Conservation (phyloP, 2,797 vertebrate genomes). For the Galaxias olidus region DNA sequence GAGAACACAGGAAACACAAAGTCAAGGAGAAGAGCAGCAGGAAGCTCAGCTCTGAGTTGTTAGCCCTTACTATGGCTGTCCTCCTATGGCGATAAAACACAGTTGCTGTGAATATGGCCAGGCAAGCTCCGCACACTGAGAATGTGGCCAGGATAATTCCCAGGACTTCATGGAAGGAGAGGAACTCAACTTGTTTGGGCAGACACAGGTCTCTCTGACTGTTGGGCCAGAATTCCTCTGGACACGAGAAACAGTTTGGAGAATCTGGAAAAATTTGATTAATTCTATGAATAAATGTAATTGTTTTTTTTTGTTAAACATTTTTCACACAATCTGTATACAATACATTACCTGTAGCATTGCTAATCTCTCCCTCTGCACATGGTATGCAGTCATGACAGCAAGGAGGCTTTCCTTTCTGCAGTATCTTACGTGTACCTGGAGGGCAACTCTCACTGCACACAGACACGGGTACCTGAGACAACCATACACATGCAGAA, state of each 20-base stretch:
- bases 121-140: too few species aligned
- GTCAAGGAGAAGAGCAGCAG: conserved; percentile 65
- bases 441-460: conserved; percentile 65
- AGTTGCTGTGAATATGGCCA: neutral
- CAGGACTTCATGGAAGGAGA: too few species aligned
- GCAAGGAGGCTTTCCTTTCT: conserved; percentile 67
- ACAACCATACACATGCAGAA: conserved; percentile 3
- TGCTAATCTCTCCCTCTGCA: conserved; percentile 70
- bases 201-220: too few species aligned
- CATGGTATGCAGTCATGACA: conserved; percentile 69
- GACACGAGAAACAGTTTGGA: too few species aligned
- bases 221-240: too few species aligned
- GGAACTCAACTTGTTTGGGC: too few species aligned
- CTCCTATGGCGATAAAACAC: conserved; percentile 15
- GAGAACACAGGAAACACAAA: conserved; percentile 65
- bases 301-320: too few species aligned
- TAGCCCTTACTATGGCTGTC: conserved; percentile 36
- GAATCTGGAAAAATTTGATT: too few species aligned
- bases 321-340: too few species aligned
- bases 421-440: conserved; percentile 67
- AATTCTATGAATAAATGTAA: too few species aligned
- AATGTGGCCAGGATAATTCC: too few species aligned
- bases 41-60: conserved; percentile 68
- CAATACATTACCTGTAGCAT: too few species aligned
- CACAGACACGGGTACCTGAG: conserved; percentile 65